These are phyloP conservation scores for Ophion ventricosus DNA, from an alignment of 2,888 invertebrate genomes.

Conservation along the genomic window DNA sequence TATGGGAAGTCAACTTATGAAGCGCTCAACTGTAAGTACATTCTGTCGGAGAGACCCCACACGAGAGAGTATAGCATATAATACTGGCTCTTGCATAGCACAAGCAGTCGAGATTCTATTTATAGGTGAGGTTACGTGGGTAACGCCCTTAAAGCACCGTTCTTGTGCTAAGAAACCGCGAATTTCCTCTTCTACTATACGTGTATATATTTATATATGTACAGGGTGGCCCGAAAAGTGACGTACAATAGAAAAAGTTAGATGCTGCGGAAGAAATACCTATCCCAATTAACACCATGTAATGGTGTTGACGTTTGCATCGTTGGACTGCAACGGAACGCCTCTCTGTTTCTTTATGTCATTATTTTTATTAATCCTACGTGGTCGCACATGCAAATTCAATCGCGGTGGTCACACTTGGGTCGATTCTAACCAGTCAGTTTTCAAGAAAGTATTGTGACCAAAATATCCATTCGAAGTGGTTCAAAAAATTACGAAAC, in stretches of 20 bases:
- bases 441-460: too few relatives aligned
- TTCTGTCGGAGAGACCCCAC: conserved; percentile 53
- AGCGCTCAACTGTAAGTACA: conserved; percentile 39
- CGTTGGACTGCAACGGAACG: too few relatives aligned
- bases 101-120: conserved; percentile 65
- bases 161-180: conserved; percentile 58
- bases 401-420: too few relatives aligned
- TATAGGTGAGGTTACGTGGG: conserved; percentile 68
- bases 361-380: too few relatives aligned
- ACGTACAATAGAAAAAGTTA: conserved; percentile 7
- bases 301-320: too few relatives aligned
- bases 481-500: too few relatives aligned
- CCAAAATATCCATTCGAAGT: too few relatives aligned
- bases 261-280: not conserved
- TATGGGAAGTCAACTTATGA: conserved; percentile 19
- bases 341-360: too few relatives aligned
- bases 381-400: too few relatives aligned
- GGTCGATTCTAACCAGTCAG: too few relatives aligned
- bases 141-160: conserved; percentile 68
- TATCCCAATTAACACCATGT: not conserved
- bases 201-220: conserved; percentile 9
- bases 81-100: conserved; percentile 45
- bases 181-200: conserved; percentile 43
- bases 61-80: conserved; percentile 53
- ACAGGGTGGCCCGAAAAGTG: not conserved